Evolutionary conservation across 2,797 vertebrate species (phyloP).

Genomic region (Antennarius maculatus): DNA sequence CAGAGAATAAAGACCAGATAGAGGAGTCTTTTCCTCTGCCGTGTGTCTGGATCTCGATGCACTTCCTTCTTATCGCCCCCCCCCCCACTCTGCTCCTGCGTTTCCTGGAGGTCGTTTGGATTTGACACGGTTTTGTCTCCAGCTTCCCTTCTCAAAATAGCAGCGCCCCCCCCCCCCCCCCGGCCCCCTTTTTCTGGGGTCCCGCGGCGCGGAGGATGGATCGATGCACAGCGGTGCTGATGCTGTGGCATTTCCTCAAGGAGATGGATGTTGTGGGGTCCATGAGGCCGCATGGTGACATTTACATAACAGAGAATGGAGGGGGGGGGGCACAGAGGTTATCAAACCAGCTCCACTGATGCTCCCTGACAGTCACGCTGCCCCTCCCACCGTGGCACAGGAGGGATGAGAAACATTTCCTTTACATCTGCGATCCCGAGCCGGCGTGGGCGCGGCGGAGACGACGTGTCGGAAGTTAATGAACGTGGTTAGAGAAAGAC

Average conservation of each 20-base stretch:
- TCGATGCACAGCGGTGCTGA: constrained; percentile 63
- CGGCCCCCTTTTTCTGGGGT: constrained; percentile 52
- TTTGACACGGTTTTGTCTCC: constrained; percentile 36
- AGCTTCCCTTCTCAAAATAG: constrained; percentile 35
- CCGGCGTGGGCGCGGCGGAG: constrained; percentile 49
- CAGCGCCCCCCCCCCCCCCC: constrained; percentile 1
- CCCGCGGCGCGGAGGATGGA: constrained; percentile 43
- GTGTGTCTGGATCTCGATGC: constrained; percentile 42
- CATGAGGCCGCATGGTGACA: constrained; percentile 64
- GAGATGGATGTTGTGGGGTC: constrained; percentile 70
- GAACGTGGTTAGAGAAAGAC: constrained; percentile 70
- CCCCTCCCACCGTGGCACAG: constrained; percentile 52
- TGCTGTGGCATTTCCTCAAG: constrained; percentile 71
- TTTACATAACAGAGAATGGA: constrained; percentile 70
- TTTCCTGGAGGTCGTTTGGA: constrained; percentile 54
- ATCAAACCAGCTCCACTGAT: constrained; percentile 54
- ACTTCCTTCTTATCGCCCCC: constrained; percentile 39
- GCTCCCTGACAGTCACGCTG: constrained; percentile 65
- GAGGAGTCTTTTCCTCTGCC: constrained; percentile 16
- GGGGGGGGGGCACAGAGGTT: constrained; percentile 35
- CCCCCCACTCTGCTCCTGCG: background rate
- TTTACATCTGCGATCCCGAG: constrained; percentile 60
- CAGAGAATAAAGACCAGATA: constrained; percentile 69
- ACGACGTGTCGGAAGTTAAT: constrained; percentile 66
- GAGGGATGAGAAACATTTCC: constrained; percentile 48